Base-by-base conservation (phyloP, 2,888 invertebrate genomes). In the Idaea straminata region DNA sequence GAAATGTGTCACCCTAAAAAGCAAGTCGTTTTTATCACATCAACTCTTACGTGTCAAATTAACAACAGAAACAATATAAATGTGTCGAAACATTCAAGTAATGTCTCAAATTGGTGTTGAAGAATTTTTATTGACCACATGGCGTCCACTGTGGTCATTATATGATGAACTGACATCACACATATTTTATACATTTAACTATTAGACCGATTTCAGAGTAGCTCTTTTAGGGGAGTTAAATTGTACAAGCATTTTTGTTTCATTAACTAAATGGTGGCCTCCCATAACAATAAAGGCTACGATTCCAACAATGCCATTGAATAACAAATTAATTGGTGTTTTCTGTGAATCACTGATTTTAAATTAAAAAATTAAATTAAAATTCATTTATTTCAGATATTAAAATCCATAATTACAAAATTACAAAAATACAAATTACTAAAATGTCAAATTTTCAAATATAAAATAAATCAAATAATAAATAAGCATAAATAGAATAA, bases 101-200 rank as follows among this genome's bases (percentile, higher is more conserved):
- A 78, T 74, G 71, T 75, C 76, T 74, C 72, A 75, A 81, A 80
- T 83, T 77, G 76, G 76, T 76, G 68, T 69, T 71, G 64, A 76
- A 76, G 79, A 80, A 80, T 83, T 83, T 84, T 81, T 83, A 81
- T 83, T 79, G 75, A 74, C 68, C 78, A 73, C 76, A 72, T 69
- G 68, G 73, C 76, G 72, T 75, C 72, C 64, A 67, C 69, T 72
- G 74, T 75, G 73, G 65, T 72, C 69, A 72, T 72, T 75, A 75
- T 77, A 75, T 77, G 77, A 77, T 60, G 66, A 65, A 78, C 76
- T 81, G 84, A 84, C 83, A 83, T 80, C 69, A 66, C 73, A 79
- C 80, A 83, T 87, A 86, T 85, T 82, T 87, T 83, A 86, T 74
- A 77, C 80, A 74, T 83, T 87, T 82, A 85, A 88, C 80, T 81